phyloP scores from a whole-genome alignment of 1,140 invertebrate species.

The Lycorma delicatula region DNA sequence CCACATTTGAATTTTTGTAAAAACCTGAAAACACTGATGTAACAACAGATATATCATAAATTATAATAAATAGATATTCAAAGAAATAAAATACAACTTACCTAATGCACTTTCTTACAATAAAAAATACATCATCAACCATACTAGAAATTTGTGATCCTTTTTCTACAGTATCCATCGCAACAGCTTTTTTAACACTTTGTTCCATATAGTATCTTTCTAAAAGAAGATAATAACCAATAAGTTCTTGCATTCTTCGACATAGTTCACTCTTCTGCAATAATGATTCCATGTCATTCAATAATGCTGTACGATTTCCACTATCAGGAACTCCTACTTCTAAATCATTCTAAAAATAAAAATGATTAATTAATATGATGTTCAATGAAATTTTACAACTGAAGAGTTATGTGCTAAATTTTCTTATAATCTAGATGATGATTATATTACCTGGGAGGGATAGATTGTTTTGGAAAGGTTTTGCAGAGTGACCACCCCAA shows the following conservation, averaged over 20 bases:
- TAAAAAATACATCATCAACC: constrained; percentile 97
- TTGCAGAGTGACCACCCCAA: no score
- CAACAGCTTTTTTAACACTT: constrained; percentile 88
- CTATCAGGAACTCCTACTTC: constrained; percentile 11
- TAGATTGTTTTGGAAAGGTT: no score
- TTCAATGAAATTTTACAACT: no score
- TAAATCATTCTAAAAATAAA: constrained; percentile 11
- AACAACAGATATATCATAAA: no score
- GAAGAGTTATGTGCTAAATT: no score
- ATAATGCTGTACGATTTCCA: background rate
- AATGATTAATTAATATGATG: no score
- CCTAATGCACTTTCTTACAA: constrained; percentile 92
- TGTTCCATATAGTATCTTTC: constrained; percentile 96
- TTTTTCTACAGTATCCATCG: constrained; percentile 60
- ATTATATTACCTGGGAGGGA: no score
- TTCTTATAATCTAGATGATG: no score
- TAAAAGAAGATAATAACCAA: constrained; percentile 83
- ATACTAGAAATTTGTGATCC: constrained; percentile 79
- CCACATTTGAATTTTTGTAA: no score
- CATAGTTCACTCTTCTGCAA: constrained; percentile 71
- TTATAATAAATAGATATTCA: no score
- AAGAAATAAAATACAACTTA: constrained; percentile 35
- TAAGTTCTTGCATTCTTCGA: constrained; percentile 78
- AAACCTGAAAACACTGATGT: no score
- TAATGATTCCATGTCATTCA: constrained; percentile 53